A percentile compares a stretch with the other conserved stretches of the same genome.
Conservation (phyloP, 2,888 invertebrate genomes). For the Eumacrocentrus americanus region DNA sequence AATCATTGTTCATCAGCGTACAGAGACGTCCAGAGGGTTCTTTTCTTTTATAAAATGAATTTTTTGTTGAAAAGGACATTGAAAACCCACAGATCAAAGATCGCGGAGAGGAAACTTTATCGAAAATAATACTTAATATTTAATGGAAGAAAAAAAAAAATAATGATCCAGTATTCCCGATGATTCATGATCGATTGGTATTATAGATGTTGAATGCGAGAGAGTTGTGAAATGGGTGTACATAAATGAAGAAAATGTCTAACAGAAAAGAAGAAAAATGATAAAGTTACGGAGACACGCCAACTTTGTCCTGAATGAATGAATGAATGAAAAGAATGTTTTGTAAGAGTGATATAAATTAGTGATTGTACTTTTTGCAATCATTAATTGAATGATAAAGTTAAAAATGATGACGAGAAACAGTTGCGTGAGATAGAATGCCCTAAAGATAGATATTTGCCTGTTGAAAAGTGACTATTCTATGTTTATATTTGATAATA, state of each 20-base stretch:
- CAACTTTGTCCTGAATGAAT: slow-evolving; percentile 25
- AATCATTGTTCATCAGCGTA: no score
- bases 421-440: slow-evolving; percentile 38
- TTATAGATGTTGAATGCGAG: slow-evolving; percentile 35
- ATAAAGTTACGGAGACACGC: slow-evolving; percentile 4
- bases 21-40: no score
- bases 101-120: slow-evolving; percentile 13
- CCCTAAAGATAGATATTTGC: slow-evolving; percentile 50
- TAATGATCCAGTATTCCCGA: slow-evolving; percentile 48
- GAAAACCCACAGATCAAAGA: slow-evolving; percentile 1
- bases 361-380: slow-evolving; percentile 32
- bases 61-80: slow-evolving; percentile 3
- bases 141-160: slow-evolving; percentile 19
- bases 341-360: slow-evolving; percentile 27
- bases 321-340: slow-evolving; percentile 26
- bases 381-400: slow-evolving; percentile 35
- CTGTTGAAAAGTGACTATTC: slow-evolving; percentile 56
- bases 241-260: slow-evolving; percentile 15
- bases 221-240: slow-evolving; percentile 24
- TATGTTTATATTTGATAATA: slow-evolving; percentile 55
- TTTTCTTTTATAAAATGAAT: no score
- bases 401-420: slow-evolving; percentile 37
- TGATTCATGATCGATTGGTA: slow-evolving; percentile 44
- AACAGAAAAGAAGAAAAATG: background rate
- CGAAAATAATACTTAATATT: slow-evolving; percentile 2